Percentiles rank a stretch among this genome's conserved stretches.
Conservation (phyloP, 2,113 vertebrate genomes). For the Leucoraja erinaceus region DNA sequence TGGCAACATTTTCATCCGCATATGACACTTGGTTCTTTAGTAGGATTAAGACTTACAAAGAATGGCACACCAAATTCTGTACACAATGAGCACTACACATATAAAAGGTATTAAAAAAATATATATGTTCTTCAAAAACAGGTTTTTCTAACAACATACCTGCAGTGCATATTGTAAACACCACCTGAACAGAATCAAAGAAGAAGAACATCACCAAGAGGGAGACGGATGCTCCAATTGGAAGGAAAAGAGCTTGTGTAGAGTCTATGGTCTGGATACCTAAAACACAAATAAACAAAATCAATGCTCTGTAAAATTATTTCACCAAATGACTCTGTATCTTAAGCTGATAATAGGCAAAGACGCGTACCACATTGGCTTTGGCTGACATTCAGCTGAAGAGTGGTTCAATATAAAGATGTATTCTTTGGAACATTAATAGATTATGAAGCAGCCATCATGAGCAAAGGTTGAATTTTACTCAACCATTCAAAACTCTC, state of each 20-base stretch:
- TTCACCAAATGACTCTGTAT: neutral
- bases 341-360: neutral
- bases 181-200: slow-evolving; percentile 98
- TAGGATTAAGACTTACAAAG: neutral
- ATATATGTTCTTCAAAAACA: neutral
- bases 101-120: neutral
- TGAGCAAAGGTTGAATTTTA: no score
- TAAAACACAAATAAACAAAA: slow-evolving; percentile 49
- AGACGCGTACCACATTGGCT: neutral
- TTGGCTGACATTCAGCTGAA: neutral
- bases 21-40: neutral
- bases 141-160: slow-evolving; percentile 57
- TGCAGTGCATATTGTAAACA: slow-evolving; percentile 99
- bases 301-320: neutral
- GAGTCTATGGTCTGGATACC: slow-evolving; percentile 99
- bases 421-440: neutral
- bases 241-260: slow-evolving; percentile 93
- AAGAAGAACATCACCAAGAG: slow-evolving; percentile 99
- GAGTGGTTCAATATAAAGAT: neutral
- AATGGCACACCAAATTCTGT: neutral
- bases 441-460: no score
- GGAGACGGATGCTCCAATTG: slow-evolving; percentile 93
- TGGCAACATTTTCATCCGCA: neutral
- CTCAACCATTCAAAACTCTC: no score
- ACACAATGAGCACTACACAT: neutral